These are phyloP conservation scores for Chloroclystis v-ata DNA, from an alignment of 2,888 invertebrate species.

Conservation along the genomic window DNA sequence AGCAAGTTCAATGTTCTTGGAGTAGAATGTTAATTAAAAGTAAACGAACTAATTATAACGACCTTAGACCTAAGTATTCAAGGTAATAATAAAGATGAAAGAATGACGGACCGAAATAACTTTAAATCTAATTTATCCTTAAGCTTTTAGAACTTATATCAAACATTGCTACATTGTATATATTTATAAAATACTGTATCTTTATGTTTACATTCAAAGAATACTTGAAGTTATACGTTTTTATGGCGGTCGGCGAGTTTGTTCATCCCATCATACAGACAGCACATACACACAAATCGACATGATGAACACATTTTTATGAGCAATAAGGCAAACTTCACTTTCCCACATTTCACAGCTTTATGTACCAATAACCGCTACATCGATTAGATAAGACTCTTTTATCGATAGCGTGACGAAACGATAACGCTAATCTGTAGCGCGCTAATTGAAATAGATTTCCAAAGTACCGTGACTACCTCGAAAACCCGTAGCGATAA, in stretches of 20 bases:
- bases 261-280: slow-evolving; percentile 49
- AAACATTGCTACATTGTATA: too few relatives aligned
- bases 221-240: too few relatives aligned
- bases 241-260: slow-evolving; percentile 63
- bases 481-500: slow-evolving; percentile 29
- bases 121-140: too few relatives aligned
- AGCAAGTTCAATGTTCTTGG: slow-evolving; percentile 34
- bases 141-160: too few relatives aligned
- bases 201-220: too few relatives aligned
- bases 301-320: slow-evolving; percentile 55
- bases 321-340: slow-evolving; percentile 65
- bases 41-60: not conserved
- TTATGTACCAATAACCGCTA: slow-evolving; percentile 36
- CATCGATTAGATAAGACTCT: slow-evolving; percentile 35
- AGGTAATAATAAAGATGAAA: too few relatives aligned
- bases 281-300: slow-evolving; percentile 55
- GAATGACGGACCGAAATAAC: too few relatives aligned
- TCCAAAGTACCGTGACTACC: slow-evolving; percentile 28
- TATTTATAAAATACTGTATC: too few relatives aligned
- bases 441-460: slow-evolving; percentile 30
- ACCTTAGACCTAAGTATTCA: not conserved
- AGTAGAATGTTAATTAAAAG: not conserved
- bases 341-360: slow-evolving; percentile 37
- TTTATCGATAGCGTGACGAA: slow-evolving; percentile 36
- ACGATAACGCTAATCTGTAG: slow-evolving; percentile 34